Evolutionary conservation across 2,113 vertebrate genomes (phyloP).

Genomic region (Colaptes auratus): DNA sequence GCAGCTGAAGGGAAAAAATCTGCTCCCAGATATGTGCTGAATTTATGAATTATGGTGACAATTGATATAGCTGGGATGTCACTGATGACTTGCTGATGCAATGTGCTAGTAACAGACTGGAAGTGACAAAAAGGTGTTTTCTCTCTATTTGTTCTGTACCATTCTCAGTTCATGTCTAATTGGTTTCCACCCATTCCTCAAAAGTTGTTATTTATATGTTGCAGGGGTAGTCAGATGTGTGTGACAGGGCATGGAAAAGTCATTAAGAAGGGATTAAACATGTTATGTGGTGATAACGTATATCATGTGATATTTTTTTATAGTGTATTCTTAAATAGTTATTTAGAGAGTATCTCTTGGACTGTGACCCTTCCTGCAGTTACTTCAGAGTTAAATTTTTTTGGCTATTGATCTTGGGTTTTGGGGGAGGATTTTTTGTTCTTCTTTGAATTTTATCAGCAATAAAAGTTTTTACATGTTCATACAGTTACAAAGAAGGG

Average conservation of each 20-base stretch:
- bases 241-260: not conserved
- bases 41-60: not conserved
- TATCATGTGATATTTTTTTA: not conserved
- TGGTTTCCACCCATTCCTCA: not conserved
- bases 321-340: not conserved
- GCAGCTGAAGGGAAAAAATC: not conserved
- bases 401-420: not conserved
- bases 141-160: not conserved
- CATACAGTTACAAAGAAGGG: not conserved
- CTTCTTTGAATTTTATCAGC: not conserved
- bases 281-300: not conserved
- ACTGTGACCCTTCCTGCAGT: not conserved
- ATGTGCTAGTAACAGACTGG: not conserved
- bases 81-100: conserved; percentile 21
- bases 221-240: not conserved
- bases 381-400: not conserved
- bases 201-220: accelerated
- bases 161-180: not conserved
- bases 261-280: not conserved
- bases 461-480: not conserved
- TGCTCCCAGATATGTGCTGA: not conserved
- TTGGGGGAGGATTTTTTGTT: too few species aligned
- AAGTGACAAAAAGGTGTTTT: not conserved
- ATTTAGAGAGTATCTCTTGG: not conserved
- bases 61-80: not conserved